A percentile compares a stretch with the other conserved stretches of the same genome.
These are phyloP conservation scores for Melitaea cinxia DNA, from an alignment of 1,140 invertebrate genomes.

Conservation along the genomic window DNA sequence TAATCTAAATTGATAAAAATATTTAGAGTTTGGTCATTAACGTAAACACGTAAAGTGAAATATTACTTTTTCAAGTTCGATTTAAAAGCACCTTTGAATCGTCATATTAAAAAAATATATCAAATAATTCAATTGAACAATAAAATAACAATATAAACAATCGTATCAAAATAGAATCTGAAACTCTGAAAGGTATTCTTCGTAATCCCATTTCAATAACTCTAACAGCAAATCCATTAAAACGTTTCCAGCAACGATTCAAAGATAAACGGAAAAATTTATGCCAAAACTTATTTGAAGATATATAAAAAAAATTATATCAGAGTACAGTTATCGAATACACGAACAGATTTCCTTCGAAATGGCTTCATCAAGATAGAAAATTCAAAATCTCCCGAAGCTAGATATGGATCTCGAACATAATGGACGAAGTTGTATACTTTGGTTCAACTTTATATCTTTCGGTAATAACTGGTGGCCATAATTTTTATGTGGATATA, in stretches of 20 bases:
- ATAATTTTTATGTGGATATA: constrained; percentile 34
- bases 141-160: too few species aligned
- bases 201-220: too few species aligned
- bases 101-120: too few species aligned
- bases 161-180: neutral
- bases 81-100: too few species aligned
- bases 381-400: constrained; percentile 24
- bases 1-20: too few species aligned
- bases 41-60: too few species aligned
- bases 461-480: constrained; percentile 33
- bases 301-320: constrained; percentile 10
- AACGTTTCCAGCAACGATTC: neutral
- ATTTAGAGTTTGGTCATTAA: too few species aligned
- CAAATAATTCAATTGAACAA: too few species aligned
- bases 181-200: too few species aligned
- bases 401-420: constrained; percentile 34
- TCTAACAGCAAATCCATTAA: too few species aligned
- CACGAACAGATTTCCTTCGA: constrained; percentile 18
- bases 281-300: neutral
- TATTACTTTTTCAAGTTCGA: too few species aligned
- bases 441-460: constrained; percentile 39
- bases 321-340: constrained; percentile 10
- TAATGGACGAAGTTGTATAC: constrained; percentile 41
- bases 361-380: constrained; percentile 30
- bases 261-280: neutral